Evolutionary conservation across 2,113 vertebrate genomes (phyloP).

Genomic region (Motacilla tschutschensis): DNA sequence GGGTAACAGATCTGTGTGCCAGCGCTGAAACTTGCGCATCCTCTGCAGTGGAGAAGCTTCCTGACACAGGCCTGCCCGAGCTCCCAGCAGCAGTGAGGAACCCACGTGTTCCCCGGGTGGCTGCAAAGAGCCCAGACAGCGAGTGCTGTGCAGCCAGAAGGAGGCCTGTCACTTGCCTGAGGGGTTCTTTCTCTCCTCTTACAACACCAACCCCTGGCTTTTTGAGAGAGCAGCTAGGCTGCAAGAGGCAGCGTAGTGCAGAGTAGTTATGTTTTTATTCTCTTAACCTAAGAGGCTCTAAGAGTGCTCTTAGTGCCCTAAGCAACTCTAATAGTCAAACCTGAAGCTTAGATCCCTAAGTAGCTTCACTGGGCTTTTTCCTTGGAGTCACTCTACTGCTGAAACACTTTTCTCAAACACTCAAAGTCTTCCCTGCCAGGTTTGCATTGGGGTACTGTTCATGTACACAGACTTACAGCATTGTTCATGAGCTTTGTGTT

Average conservation of each 20-base stretch:
- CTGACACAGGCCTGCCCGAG: neutral
- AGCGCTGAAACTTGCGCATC: neutral
- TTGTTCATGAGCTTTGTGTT: neutral
- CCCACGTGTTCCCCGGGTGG: neutral
- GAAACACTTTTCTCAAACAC: neutral
- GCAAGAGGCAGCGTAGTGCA: neutral
- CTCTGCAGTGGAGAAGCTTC: neutral
- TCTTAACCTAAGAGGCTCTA: constrained; percentile 27
- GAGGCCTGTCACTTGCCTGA: neutral
- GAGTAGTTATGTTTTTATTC: constrained; percentile 15
- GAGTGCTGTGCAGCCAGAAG: neutral
- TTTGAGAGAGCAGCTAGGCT: neutral
- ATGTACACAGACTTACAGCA: neutral
- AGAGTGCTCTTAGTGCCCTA: constrained; percentile 17
- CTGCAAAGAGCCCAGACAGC: neutral
- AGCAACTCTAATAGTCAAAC: constrained; percentile 23
- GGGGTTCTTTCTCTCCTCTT: neutral
- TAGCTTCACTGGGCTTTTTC: constrained; percentile 5
- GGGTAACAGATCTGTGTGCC: neutral
- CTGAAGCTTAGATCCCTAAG: constrained; percentile 40
- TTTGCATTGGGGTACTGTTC: neutral
- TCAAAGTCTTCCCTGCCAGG: neutral
- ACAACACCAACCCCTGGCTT: neutral
- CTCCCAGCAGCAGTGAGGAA: neutral
- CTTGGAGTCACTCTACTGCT: neutral